phyloP scores from a whole-genome alignment of 2,797 vertebrate species.

The Sebastes hubbsi region DNA sequence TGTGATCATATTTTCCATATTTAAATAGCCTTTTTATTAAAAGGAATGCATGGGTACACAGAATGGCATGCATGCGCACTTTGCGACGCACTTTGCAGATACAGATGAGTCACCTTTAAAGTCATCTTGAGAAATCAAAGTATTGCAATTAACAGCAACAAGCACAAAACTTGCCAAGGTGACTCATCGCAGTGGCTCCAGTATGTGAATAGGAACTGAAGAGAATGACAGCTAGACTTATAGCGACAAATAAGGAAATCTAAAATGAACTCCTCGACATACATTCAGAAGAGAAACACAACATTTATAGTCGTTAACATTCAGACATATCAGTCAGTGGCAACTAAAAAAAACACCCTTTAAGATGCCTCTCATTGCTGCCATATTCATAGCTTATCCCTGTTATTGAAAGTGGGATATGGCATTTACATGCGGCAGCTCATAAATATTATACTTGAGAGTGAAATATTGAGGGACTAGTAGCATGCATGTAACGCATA shows the following conservation, averaged over 20 bases:
- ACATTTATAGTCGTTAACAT: background rate
- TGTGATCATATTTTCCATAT: background rate
- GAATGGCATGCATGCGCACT: background rate
- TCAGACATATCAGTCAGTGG: conserved; percentile 6
- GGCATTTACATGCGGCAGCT: conserved; percentile 43
- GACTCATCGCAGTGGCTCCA: conserved; percentile 9
- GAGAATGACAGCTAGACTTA: background rate
- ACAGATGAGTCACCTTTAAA: conserved; percentile 32
- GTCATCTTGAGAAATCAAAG: conserved; percentile 19
- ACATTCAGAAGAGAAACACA: background rate
- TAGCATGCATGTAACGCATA: conserved; percentile 13
- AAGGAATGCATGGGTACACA: background rate
- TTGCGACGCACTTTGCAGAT: background rate
- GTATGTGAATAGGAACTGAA: background rate
- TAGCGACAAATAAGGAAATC: background rate
- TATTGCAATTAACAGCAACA: conserved; percentile 16
- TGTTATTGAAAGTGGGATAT: conserved; percentile 26
- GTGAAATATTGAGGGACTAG: conserved; percentile 30
- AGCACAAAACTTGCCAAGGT: conserved; percentile 17
- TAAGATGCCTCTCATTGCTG: conserved; percentile 15
- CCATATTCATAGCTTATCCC: conserved; percentile 27
- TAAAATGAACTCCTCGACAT: background rate
- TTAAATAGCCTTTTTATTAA: background rate
- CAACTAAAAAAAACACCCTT: conserved; percentile 18
- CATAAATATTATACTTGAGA: conserved; percentile 43